phyloP scores from a whole-genome alignment of 2,888 invertebrate species.

The Dryadula phaetusa region DNA sequence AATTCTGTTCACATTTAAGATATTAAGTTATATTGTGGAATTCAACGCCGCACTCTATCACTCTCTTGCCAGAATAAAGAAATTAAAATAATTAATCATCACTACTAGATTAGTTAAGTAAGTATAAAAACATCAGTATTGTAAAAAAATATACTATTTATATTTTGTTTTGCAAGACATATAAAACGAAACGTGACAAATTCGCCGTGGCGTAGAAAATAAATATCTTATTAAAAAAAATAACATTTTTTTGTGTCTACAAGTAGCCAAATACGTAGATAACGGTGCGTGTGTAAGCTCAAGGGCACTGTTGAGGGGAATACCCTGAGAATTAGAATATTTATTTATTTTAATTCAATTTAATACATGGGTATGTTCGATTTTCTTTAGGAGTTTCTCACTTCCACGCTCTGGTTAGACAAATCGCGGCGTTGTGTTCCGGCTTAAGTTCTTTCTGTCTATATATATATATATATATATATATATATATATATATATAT shows the following conservation, averaged over 20 bases:
- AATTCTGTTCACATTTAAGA: too few species aligned
- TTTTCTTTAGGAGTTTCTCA: too few species aligned
- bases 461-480: too few species aligned
- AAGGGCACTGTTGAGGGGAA: slow-evolving; percentile 5
- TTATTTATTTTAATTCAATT: too few species aligned
- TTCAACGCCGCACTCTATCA: too few species aligned
- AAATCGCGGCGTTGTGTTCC: too few species aligned
- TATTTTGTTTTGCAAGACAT: background rate
- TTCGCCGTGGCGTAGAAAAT: background rate
- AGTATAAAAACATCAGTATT: background rate
- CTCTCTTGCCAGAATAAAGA: too few species aligned
- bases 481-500: too few species aligned
- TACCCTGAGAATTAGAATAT: slow-evolving; percentile 8
- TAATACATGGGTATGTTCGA: too few species aligned
- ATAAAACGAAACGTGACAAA: background rate
- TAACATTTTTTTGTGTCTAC: background rate
- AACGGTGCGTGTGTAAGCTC: slow-evolving; percentile 16
- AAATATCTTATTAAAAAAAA: background rate
- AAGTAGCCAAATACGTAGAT: slow-evolving; percentile 6
- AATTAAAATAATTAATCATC: too few species aligned
- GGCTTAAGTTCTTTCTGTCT: too few species aligned
- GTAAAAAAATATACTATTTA: background rate
- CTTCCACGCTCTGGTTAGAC: background rate
- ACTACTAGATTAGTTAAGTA: background rate
- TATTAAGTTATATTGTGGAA: too few species aligned